phyloP scores from a whole-genome alignment of 1,140 invertebrate genomes.

The Hylaeus anthracinus region DNA sequence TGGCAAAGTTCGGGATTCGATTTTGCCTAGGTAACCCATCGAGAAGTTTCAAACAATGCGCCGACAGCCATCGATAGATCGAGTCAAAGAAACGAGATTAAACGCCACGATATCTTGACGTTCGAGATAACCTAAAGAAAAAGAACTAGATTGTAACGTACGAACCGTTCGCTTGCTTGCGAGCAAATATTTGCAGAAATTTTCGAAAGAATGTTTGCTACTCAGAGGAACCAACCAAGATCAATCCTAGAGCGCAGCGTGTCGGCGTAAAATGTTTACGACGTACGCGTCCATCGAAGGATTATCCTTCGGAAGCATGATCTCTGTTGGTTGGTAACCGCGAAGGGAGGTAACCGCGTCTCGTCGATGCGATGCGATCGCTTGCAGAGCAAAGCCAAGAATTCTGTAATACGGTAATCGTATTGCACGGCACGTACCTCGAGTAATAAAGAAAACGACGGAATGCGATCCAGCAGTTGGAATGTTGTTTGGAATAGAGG shows the following conservation, averaged over 20 bases:
- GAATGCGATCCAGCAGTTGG: neutral
- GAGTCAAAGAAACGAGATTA: neutral
- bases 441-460: conserved; percentile 30
- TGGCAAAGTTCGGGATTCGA: conserved; percentile 15
- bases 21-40: conserved; percentile 2
- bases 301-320: neutral
- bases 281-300: neutral
- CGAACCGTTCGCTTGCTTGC: too few relatives aligned
- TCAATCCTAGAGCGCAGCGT: too few relatives aligned
- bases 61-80: neutral
- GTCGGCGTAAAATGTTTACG: too few relatives aligned
- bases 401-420: conserved; percentile 41
- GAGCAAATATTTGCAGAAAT: too few relatives aligned
- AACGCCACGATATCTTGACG: too few relatives aligned
- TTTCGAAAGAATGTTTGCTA: too few relatives aligned
- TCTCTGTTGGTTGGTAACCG: neutral
- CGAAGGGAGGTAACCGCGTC: neutral
- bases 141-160: too few relatives aligned
- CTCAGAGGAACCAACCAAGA: too few relatives aligned
- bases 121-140: neutral
- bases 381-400: neutral
- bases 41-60: conserved; percentile 15
- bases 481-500: neutral
- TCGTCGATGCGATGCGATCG: conserved; percentile 12
- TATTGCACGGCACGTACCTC: conserved; percentile 22